Conservation (phyloP, 2,797 vertebrate species). For the Halcyon chelicuti region DNA sequence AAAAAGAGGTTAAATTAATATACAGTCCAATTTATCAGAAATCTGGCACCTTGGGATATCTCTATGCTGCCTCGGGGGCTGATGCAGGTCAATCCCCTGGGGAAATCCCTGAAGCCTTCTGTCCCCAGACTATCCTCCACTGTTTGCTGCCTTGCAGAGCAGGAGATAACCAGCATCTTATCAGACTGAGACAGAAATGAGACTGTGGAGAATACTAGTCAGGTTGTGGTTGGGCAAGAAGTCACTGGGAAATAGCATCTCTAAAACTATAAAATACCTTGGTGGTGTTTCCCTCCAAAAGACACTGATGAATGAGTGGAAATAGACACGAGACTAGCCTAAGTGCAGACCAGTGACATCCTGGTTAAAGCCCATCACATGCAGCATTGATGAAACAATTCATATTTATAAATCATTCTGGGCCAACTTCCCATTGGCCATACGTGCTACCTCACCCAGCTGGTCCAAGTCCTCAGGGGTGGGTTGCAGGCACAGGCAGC, state of each 20-base stretch:
- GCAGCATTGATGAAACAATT: neutral
- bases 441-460: neutral
- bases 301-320: neutral
- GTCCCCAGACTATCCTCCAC: neutral
- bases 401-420: neutral
- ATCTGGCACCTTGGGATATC: neutral
- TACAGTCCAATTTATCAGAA: neutral
- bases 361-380: neutral
- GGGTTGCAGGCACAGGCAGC: neutral
- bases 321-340: neutral
- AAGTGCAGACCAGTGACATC: neutral
- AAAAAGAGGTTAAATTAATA: neutral
- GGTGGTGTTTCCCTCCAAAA: neutral
- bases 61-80: neutral
- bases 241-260: neutral
- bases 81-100: neutral
- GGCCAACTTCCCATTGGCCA: neutral
- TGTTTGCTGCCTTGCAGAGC: neutral
- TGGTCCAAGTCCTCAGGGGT: neutral
- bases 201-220: neutral
- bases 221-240: neutral
- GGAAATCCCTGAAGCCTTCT: neutral
- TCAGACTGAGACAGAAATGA: neutral
- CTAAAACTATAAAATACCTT: neutral
- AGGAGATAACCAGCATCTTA: neutral